These are phyloP conservation scores for Eulithis testata DNA, from an alignment of 2,888 invertebrate species.

Conservation along the genomic window DNA sequence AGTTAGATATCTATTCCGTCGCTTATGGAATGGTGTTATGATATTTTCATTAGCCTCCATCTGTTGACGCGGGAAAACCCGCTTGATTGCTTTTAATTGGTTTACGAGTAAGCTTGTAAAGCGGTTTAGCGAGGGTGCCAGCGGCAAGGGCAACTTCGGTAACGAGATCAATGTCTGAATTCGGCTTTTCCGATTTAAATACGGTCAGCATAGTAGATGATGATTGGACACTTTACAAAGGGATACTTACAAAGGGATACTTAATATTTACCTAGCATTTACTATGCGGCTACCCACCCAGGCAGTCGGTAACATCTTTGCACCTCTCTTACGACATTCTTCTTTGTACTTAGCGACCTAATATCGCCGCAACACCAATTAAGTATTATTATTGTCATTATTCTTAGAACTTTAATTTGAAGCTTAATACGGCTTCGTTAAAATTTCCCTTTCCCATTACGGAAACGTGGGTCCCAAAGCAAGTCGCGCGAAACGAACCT, in stretches of 20 bases:
- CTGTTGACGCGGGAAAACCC: slow-evolving; percentile 52
- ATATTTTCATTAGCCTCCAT: slow-evolving; percentile 62
- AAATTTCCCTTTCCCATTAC: slow-evolving; percentile 79
- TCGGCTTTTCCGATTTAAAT: slow-evolving; percentile 32
- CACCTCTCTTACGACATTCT: no score
- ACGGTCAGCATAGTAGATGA: no score
- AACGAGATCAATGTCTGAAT: slow-evolving; percentile 44
- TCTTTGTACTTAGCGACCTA: no score
- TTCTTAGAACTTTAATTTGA: no score
- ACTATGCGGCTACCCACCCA: no score
- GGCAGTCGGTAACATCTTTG: no score
- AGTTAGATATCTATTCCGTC: neutral
- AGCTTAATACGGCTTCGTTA: slow-evolving; percentile 62
- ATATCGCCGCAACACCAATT: no score
- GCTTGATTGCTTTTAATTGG: slow-evolving; percentile 68
- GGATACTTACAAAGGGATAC: no score
- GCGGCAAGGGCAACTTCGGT: slow-evolving; percentile 41
- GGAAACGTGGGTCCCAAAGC: slow-evolving; percentile 69
- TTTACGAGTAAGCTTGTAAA: slow-evolving; percentile 62
- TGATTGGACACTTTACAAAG: no score
- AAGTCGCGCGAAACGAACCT: slow-evolving; percentile 79
- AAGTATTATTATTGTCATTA: no score
- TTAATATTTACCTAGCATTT: no score
- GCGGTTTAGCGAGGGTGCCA: slow-evolving; percentile 52
- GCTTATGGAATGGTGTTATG: slow-evolving; percentile 8